Evolutionary conservation across 2,888 invertebrate species (phyloP).

Genomic region (Aporophyla lueneburgensis): DNA sequence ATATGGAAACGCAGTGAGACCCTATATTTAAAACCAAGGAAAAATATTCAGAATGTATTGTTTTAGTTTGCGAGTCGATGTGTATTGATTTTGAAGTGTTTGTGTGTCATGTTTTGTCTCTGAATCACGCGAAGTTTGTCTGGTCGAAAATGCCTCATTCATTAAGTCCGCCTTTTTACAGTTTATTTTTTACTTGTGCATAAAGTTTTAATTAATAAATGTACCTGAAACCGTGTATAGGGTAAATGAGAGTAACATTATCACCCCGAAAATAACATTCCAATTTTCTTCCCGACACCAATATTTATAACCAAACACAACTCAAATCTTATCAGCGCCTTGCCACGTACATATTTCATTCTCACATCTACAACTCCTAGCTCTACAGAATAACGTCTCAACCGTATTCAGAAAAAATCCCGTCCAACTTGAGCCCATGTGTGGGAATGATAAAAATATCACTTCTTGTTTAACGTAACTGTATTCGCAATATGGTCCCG

Average conservation of each 20-base stretch:
- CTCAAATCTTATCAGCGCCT: slow-evolving; percentile 18
- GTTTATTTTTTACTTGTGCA: too few species aligned
- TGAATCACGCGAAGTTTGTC: too few species aligned
- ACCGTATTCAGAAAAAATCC: slow-evolving; percentile 43
- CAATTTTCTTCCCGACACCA: not conserved
- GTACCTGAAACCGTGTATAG: too few species aligned
- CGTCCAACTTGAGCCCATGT: slow-evolving; percentile 63
- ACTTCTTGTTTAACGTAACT: slow-evolving; percentile 62
- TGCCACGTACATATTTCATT: slow-evolving; percentile 24
- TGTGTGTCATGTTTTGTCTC: too few species aligned
- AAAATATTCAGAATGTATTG: too few species aligned
- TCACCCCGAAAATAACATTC: not conserved
- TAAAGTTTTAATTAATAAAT: too few species aligned
- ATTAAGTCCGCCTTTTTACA: too few species aligned
- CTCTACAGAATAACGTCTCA: slow-evolving; percentile 24
- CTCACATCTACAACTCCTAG: slow-evolving; percentile 1
- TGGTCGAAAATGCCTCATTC: too few species aligned
- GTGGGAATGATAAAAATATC: slow-evolving; percentile 70
- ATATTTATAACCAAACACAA: slow-evolving; percentile 9
- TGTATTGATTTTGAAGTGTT: too few species aligned
- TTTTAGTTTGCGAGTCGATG: too few species aligned
- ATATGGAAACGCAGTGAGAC: too few species aligned
- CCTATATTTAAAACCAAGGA: too few species aligned
- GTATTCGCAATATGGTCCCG: slow-evolving; percentile 75
- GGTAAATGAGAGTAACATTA: not conserved